Conservation (phyloP, 2,888 invertebrate species). For the Calameuta filiformis region DNA sequence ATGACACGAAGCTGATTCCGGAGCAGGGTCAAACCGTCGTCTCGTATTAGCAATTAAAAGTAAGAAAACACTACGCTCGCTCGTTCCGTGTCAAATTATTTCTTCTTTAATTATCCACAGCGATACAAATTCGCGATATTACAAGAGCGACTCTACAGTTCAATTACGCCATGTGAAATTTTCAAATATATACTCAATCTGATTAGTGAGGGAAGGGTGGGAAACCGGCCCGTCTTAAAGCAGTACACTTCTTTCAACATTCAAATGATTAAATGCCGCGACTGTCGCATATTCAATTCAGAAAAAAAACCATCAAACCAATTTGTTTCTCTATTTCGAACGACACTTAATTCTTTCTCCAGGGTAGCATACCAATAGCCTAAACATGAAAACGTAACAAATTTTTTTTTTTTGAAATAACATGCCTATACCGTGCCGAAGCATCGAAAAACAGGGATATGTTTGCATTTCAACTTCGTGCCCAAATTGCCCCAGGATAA, state of each 20-base stretch:
- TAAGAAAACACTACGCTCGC: background rate
- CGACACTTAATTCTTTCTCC: background rate
- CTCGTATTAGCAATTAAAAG: background rate
- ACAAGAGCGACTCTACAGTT: background rate
- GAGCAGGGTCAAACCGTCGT: constrained; percentile 5
- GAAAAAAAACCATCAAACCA: background rate
- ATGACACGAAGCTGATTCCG: constrained; percentile 25
- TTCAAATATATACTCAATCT: background rate
- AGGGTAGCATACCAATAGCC: background rate
- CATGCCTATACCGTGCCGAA: background rate
- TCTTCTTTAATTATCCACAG: background rate
- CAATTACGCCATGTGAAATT: background rate
- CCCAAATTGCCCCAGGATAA: background rate
- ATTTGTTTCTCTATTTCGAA: background rate
- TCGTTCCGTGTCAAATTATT: background rate
- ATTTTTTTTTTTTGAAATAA: background rate
- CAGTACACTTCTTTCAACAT: background rate
- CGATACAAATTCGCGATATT: background rate
- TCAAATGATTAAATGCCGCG: background rate
- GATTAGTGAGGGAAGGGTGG: background rate
- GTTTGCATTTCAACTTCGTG: background rate
- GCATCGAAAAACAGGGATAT: background rate
- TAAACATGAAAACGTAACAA: background rate
- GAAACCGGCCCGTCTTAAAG: background rate
- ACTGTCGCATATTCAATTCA: background rate